Evolutionary conservation across 2,888 invertebrate species (phyloP).

Genomic region (Limnephilus marmoratus): DNA sequence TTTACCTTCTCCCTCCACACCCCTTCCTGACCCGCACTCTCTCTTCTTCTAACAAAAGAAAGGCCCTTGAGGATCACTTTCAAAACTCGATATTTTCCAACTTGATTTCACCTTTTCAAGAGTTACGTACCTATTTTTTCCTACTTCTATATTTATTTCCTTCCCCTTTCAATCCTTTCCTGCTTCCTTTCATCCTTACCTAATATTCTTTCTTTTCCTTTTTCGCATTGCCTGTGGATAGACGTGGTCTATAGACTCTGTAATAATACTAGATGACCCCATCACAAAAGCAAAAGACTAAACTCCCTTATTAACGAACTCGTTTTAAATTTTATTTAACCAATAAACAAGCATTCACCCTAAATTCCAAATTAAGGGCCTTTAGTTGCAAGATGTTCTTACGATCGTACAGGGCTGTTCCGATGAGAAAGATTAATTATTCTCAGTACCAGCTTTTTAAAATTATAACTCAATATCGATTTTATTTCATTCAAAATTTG

Average conservation of each 20-base stretch:
- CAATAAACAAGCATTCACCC: too few relatives aligned
- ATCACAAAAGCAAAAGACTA: background rate
- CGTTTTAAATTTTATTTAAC: too few relatives aligned
- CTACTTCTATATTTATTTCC: background rate
- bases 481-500: too few relatives aligned
- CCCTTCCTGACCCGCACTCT: background rate
- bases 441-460: too few relatives aligned
- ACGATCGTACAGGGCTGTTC: too few relatives aligned
- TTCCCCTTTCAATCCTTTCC: background rate
- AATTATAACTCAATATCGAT: too few relatives aligned
- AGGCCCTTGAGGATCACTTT: constrained; percentile 4
- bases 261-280: background rate
- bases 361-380: too few relatives aligned
- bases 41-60: background rate
- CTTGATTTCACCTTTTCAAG: constrained; percentile 12
- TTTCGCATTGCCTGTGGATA: constrained; percentile 34
- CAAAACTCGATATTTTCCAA: constrained; percentile 25
- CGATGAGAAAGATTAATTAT: too few relatives aligned
- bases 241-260: background rate
- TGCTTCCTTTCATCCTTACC: background rate
- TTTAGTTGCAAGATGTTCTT: too few relatives aligned
- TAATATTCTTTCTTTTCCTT: background rate
- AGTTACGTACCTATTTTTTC: too few relatives aligned
- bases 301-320: too few relatives aligned
- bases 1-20: too few relatives aligned